Evolutionary conservation across 2,797 vertebrate genomes (phyloP), one percentile per base, ranked within the genome.

Genomic region (Thaleichthys pacificus): DNA sequence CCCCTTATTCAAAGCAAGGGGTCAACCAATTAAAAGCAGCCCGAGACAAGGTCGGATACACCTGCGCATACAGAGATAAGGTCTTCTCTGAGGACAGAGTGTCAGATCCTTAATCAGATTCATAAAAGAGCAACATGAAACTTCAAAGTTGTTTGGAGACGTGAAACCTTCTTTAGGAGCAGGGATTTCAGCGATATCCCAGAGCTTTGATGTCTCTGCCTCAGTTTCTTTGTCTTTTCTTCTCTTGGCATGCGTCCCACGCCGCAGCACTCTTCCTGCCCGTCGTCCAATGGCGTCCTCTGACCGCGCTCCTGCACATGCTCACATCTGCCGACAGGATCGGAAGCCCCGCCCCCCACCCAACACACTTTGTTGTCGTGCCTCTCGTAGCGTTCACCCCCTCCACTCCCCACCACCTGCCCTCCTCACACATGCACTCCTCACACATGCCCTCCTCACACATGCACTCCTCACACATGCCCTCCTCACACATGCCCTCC

Each of bases 101-200:
- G 85, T 82, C 85, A 71, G 80, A 72, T 84, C 82, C 77, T 84
- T 82, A 88, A 87, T 89, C 85, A 80, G 81, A 64, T 84, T 87
- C 86, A 89, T 84, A 86, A 89, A 89, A 89, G 87, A 87, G 80
- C 62, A 88, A 84, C 86, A 85, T 69, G 66, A 75, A 88, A 91
- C 90, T 89, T 93, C 91, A 92, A 92, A 92, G 91, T 89, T 87
- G 86, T 90, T 88, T 88, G 87, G 83, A 90, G 88, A 86, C 82
- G 74, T 73, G 35, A 82, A 84, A 87, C 81, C 82, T 84, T 78
- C 63, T 82, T 84, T 35, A 78, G 75, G 85, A 87, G 88, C 88
- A 86, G 87, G 89, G 86, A 84, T 89, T 85, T 77, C 76, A 63
- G 81, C 78, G 84, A 85, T 76, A 67, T 71, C 82, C 83, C 32